A percentile compares a stretch with the other conserved stretches of the same genome.
Evolutionary conservation across 2,113 vertebrate species (phyloP).

Genomic region (Callipepla squamata): DNA sequence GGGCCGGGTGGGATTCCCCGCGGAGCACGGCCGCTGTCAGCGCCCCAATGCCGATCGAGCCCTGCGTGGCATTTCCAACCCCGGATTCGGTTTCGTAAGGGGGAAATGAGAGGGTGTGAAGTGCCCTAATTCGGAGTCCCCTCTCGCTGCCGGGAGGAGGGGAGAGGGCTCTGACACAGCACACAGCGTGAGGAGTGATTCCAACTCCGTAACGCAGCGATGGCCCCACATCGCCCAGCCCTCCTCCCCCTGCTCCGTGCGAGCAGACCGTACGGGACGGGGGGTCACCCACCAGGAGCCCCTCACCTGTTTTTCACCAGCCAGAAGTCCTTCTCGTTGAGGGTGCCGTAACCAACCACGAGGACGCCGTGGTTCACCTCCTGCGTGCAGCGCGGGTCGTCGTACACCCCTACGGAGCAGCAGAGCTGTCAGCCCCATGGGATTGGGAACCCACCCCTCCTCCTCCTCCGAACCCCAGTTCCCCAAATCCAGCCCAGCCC

Average conservation of each 20-base stretch:
- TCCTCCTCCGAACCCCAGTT: not conserved
- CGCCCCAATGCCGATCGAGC: rapidly evolving
- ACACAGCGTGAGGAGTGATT: rapidly evolving
- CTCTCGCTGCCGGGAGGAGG: rapidly evolving
- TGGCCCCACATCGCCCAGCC: not conserved
- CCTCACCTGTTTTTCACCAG: constrained; percentile 94
- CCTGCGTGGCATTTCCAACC: rapidly evolving
- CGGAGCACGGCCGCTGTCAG: rapidly evolving
- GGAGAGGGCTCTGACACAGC: rapidly evolving
- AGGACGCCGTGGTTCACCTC: constrained; percentile 86
- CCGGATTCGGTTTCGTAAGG: rapidly evolving
- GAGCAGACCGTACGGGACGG: too few relatives aligned
- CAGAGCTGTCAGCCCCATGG: not conserved
- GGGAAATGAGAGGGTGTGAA: not conserved
- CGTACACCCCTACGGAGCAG: constrained; percentile 83
- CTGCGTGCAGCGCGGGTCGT: constrained; percentile 81
- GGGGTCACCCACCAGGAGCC: not conserved
- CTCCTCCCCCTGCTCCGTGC: not conserved
- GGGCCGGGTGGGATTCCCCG: rapidly evolving
- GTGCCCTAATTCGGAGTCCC: not conserved
- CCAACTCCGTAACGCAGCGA: rapidly evolving
- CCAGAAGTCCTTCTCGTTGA: constrained; percentile 88
- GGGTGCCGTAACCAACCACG: constrained; percentile 85
- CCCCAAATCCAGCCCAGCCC: not conserved
- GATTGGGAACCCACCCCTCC: too few relatives aligned